These are phyloP conservation scores for Rhinogobio ventralis DNA, from an alignment of 2,797 vertebrate genomes.

Conservation along the genomic window DNA sequence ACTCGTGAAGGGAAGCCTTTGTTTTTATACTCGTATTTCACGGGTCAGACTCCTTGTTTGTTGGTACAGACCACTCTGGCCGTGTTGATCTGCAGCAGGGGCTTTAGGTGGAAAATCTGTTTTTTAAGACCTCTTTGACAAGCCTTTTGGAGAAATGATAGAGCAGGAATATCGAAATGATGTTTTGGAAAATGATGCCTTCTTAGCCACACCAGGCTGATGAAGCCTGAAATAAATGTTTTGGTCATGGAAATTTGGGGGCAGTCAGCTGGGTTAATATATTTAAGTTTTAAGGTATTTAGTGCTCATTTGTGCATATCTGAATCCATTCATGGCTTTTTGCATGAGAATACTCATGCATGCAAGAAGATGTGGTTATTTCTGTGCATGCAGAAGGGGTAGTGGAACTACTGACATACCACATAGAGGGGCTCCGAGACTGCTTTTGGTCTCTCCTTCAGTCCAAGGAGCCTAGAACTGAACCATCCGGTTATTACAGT, in stretches of 20 bases:
- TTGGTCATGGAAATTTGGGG: conserved; percentile 54
- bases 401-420: conserved; percentile 33
- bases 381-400: conserved; percentile 14
- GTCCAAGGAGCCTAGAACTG: conserved; percentile 44
- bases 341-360: conserved; percentile 15
- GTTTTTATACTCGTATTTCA: conserved; percentile 77
- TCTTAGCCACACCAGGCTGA: conserved; percentile 32
- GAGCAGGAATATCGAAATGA: conserved; percentile 44
- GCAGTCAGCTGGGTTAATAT: conserved; percentile 4
- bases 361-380: conserved; percentile 26
- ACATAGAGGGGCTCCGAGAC: conserved; percentile 54
- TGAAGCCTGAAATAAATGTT: conserved; percentile 32
- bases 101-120: conserved; percentile 59
- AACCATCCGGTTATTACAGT: conserved; percentile 80
- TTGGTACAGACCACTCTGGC: conserved; percentile 71
- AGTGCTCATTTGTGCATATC: conserved; percentile 13
- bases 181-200: conserved; percentile 71
- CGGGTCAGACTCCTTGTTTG: conserved; percentile 72
- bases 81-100: conserved; percentile 66
- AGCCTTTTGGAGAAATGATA: conserved; percentile 43
- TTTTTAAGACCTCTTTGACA: conserved; percentile 51
- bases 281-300: conserved; percentile 6
- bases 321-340: conserved; percentile 3
- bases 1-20: conserved; percentile 70
- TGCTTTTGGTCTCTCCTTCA: conserved; percentile 61